Evolutionary conservation across 2,797 vertebrate genomes (phyloP).

Genomic region (Morus bassanus): DNA sequence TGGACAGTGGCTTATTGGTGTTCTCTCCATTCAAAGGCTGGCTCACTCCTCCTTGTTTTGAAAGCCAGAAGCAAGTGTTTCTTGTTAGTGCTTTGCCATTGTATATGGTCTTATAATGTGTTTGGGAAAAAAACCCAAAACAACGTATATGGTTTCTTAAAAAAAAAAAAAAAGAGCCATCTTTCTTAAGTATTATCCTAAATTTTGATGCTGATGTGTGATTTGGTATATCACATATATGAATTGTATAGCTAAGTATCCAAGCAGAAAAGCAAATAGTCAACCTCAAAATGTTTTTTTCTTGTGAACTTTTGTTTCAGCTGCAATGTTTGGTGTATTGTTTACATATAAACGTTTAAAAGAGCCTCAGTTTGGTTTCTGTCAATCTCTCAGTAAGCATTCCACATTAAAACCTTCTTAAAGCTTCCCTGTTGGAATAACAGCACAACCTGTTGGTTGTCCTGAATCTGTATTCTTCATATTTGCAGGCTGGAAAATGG

Average conservation of each 20-base stretch:
- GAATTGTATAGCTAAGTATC: not conserved
- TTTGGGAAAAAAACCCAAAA: not conserved
- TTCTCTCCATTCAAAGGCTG: not conserved
- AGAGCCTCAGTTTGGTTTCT: not conserved
- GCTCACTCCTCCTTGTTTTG: not conserved
- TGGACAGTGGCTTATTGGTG: not conserved
- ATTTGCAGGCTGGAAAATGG: not conserved
- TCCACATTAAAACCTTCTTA: not conserved
- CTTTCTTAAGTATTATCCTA: not conserved
- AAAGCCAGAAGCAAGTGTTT: not conserved
- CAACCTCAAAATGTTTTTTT: not conserved
- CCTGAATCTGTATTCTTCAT: not conserved
- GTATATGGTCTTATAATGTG: not conserved
- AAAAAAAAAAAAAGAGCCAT: not conserved
- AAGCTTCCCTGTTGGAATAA: not conserved
- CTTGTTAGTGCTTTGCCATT: not conserved
- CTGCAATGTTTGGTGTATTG: not conserved
- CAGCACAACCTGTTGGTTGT: not conserved
- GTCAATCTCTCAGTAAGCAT: fast-evolving
- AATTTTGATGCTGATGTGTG: not conserved
- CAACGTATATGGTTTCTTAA: not conserved
- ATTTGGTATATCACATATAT: not conserved
- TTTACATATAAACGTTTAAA: not conserved
- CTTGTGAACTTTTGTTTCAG: not conserved
- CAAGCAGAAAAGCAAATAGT: not conserved